Evolutionary conservation across 2,888 invertebrate genomes (phyloP), one percentile per base, ranked within the genome.

Genomic region (Linyphia triangularis): DNA sequence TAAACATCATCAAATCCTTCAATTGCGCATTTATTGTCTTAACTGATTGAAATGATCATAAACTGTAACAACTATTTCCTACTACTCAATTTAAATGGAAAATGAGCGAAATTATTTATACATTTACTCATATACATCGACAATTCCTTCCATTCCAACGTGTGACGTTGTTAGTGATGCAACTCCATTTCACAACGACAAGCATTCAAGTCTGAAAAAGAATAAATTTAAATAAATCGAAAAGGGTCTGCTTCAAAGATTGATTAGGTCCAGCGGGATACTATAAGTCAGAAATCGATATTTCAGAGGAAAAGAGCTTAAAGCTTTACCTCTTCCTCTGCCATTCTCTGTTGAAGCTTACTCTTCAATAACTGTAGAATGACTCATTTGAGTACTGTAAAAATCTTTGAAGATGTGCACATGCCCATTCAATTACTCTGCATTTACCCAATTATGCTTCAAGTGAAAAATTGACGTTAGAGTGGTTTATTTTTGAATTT

Each of bases 181-280:
- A 51, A 51, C 51, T n/a, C 5, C 51, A 51, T 51, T 51, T 51
- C 51, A 51, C 13, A n/a, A n/a, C n/a, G n/a, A n/a, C n/a, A n/a
- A n/a, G n/a, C n/a, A n/a, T n/a, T n/a, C n/a, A n/a, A 51, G 51
- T 13, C 16, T 40, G 13, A 19, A 63, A 61, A 37, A 75, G 37
- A 63, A 77, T 77, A 73, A 73, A 73, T 51, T 9, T 61, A 37
- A 37, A 61, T 61, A 77, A 77, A 63, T 77, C 70, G 61, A 77
- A 67, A 16, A 75, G 59, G 59, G 57, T 59, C 59, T 33, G 75
- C 22, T 37, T 61, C 33, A 16, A 63, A 37, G 77, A 77, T 77
- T 61, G 77, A 77, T 63, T 77, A 63, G 77, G 61, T 61, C 77
- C 26, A 26, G 33, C 37, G 77, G 77, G 77, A 61, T 33, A 33